These are phyloP conservation scores for Euphysa ruthae DNA, from an alignment of 30 jellyfish, hydroid and myxozoan species.

Conservation along the genomic window DNA sequence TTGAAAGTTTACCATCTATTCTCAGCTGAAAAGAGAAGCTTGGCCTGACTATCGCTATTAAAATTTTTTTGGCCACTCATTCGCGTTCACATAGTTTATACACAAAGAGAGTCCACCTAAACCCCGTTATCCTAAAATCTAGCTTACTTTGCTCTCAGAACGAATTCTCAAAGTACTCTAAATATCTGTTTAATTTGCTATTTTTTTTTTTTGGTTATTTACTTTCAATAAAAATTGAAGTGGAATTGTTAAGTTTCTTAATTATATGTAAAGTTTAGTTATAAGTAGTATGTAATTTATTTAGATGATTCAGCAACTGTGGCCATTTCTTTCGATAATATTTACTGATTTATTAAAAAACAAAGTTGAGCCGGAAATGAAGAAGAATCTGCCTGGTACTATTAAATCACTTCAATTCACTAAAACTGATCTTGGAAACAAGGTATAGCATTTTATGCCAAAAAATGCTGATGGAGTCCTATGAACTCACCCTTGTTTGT, in stretches of 20 bases:
- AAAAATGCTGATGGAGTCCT: too few relatives aligned
- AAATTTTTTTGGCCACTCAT: too few relatives aligned
- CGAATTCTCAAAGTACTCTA: too few relatives aligned
- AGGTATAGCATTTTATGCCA: slow-evolving; percentile 37
- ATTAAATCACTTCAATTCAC: slow-evolving; percentile 59
- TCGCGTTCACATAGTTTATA: too few relatives aligned
- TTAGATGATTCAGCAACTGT: slow-evolving; percentile 68
- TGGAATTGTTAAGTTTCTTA: neutral
- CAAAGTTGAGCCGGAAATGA: slow-evolving; percentile 80
- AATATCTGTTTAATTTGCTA: too few relatives aligned
- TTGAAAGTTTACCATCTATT: too few relatives aligned
- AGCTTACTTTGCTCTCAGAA: too few relatives aligned
- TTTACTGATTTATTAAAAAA: slow-evolving; percentile 56
- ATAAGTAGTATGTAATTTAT: neutral
- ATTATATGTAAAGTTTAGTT: neutral
- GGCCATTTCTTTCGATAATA: slow-evolving; percentile 86
- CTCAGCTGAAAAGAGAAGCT: too few relatives aligned
- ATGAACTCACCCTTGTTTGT: too few relatives aligned
- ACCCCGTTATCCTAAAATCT: too few relatives aligned
- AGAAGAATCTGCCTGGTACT: slow-evolving; percentile 70
- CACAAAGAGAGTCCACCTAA: too few relatives aligned
- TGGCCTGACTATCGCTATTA: too few relatives aligned
- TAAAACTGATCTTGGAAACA: slow-evolving; percentile 70
- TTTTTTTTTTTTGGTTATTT: neutral
- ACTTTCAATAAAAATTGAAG: neutral